phyloP scores from a whole-genome alignment of 2,797 vertebrate species.

The Poecile montanus region DNA sequence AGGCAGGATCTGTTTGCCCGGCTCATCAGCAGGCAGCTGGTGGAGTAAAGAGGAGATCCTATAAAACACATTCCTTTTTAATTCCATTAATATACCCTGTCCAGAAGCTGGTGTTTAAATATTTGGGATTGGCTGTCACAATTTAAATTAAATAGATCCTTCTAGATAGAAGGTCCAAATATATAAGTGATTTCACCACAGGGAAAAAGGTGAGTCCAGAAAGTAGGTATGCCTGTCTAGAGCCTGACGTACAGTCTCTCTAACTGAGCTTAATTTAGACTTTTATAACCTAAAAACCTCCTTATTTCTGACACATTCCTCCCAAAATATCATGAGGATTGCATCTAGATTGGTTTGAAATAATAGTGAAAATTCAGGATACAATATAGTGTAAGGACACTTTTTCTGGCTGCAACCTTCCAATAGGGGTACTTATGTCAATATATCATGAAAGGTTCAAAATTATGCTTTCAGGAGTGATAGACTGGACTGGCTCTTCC shows the following conservation, averaged over 20 bases:
- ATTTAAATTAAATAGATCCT: constrained; percentile 65
- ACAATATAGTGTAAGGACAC: background rate
- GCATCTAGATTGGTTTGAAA: constrained; percentile 70
- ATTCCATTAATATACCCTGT: constrained; percentile 34
- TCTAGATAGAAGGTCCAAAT: constrained; percentile 55
- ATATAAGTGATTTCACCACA: constrained; percentile 11
- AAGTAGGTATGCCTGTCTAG: constrained; percentile 48
- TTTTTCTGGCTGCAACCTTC: constrained; percentile 45
- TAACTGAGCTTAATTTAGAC: constrained; percentile 69
- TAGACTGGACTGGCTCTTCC: background rate
- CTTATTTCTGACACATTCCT: constrained; percentile 56
- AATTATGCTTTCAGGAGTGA: constrained; percentile 21
- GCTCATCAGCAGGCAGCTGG: constrained; percentile 50
- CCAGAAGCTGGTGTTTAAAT: constrained; percentile 53
- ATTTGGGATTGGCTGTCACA: constrained; percentile 24
- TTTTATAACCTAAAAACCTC: constrained; percentile 67
- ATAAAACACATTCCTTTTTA: constrained; percentile 51
- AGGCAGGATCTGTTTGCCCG: constrained; percentile 10
- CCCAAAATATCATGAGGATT: constrained; percentile 43
- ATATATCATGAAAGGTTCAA: constrained; percentile 32
- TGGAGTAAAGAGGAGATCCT: constrained; percentile 63
- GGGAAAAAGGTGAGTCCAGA: constrained; percentile 36
- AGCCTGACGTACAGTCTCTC: constrained; percentile 39
- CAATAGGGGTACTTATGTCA: constrained; percentile 30
- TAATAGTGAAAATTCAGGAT: constrained; percentile 45